Evolutionary conservation across 2,113 vertebrate species (phyloP).

Genomic region (Rynchops niger): DNA sequence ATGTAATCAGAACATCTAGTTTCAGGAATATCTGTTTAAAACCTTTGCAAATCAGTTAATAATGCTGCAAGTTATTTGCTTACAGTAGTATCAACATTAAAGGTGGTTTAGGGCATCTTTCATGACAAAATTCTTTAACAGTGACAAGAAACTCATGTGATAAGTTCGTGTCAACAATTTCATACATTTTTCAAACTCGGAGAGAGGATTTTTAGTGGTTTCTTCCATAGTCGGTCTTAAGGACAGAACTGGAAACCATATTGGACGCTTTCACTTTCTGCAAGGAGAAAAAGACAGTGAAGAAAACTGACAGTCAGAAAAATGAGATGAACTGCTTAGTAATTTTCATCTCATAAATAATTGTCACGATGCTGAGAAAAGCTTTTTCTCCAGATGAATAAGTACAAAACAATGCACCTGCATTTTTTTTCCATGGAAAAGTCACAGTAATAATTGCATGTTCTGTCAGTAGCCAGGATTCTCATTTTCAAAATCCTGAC

Average conservation of each 20-base stretch:
- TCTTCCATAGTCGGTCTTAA: background rate
- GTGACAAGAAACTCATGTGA: background rate
- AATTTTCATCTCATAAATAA: slow-evolving; percentile 22
- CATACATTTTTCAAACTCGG: background rate
- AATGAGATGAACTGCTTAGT: background rate
- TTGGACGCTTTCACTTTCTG: background rate
- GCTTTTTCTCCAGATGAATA: slow-evolving; percentile 18
- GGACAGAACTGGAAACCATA: background rate
- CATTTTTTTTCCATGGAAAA: background rate
- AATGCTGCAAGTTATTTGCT: background rate
- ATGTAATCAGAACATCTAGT: background rate
- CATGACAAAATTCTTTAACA: background rate
- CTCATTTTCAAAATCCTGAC: slow-evolving; percentile 18
- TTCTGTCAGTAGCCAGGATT: background rate
- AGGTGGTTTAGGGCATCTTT: background rate
- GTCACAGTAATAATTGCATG: background rate
- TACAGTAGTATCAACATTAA: background rate
- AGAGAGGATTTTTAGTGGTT: background rate
- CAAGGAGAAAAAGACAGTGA: background rate
- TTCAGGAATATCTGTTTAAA: background rate
- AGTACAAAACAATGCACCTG: background rate
- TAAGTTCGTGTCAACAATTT: background rate
- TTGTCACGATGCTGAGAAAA: slow-evolving; percentile 5
- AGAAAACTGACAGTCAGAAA: slow-evolving; percentile 3
- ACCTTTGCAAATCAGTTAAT: background rate